phyloP scores from a whole-genome alignment of 2,113 vertebrate genomes.

The Oostethus manadensis region DNA sequence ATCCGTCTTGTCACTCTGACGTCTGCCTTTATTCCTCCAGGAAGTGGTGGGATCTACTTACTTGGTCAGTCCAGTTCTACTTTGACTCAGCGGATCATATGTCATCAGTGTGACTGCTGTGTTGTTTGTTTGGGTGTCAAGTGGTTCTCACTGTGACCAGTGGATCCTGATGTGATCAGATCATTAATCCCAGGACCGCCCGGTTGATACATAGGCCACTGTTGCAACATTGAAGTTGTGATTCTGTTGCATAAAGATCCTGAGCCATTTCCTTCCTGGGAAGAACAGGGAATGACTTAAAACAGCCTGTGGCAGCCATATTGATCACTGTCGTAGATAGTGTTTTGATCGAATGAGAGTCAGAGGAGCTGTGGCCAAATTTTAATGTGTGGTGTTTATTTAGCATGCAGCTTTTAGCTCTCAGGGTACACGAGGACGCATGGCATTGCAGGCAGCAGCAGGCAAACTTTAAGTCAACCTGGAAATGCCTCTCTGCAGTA shows the following conservation, averaged over 20 bases:
- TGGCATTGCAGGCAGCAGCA: no score
- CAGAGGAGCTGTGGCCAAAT: no score
- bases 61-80: constrained; percentile 51
- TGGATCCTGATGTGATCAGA: constrained; percentile 25
- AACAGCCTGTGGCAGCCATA: background rate
- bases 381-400: no score
- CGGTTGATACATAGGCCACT: constrained; percentile 1
- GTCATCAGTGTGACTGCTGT: constrained; percentile 26
- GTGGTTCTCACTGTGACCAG: constrained; percentile 37
- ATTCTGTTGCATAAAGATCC: background rate
- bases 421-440: no score
- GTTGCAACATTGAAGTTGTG: constrained; percentile 6
- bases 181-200: background rate
- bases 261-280: constrained; percentile 1
- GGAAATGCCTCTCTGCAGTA: no score
- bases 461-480: no score
- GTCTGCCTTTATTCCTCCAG: constrained; percentile 45
- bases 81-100: constrained; percentile 40
- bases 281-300: background rate
- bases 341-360: no score
- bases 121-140: constrained; percentile 49
- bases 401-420: no score
- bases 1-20: constrained; percentile 23
- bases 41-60: constrained; percentile 40
- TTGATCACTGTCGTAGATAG: background rate